Base-by-base conservation (phyloP, 2,113 vertebrate genomes). In the Psammodynastes pulverulentus region DNA sequence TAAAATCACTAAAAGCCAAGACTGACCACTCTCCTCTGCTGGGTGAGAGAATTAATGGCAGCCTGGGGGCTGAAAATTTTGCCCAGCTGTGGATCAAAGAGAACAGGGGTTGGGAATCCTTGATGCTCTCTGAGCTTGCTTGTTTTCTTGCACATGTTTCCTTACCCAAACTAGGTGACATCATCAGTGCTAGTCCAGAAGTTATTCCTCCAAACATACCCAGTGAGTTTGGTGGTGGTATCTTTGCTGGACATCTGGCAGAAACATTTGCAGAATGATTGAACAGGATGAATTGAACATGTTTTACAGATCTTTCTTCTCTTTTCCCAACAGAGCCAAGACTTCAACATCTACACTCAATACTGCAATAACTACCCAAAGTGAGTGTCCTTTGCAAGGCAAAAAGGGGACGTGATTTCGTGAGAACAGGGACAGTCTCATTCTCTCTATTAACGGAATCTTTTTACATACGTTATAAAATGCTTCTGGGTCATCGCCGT, bases 301-400 rank as follows among this genome's bases (percentile, higher is more conserved):
- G 23, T 21, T n/a, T 92, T 91, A 92, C 21, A 87, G 88, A 79
- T 43, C 67, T 51, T 29, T 48, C 93, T 19, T 72, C 58, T 90
- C 1, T 19, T 26, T 0, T 49, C 24, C 43, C 86, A 58, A 0
- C 97, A 99, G 99, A 99, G 98, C 95, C 98, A 99, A 89, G 98
- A 99, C 94, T 99, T 99, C 94, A 98, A 99, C 95, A 99, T 99
- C 97, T 99, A 99, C 95, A 99, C 99, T 5, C 99, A 99, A 94
- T 99, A 99, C 96, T 99, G 99, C 97, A 99, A 98, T 96, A 99
- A 99, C 97, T 99, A 99, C 94, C 99, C 99, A n/a, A 99, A 99
- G 99, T 99, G 97, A 98, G 99, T 97, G 48, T 15, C 29, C 0
- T 24, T 92, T 9, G 19, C 3, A 17, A 53, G 24, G 87, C 1